phyloP scores from a whole-genome alignment of 2,113 vertebrate genomes.

The Plestiodon gilberti region DNA sequence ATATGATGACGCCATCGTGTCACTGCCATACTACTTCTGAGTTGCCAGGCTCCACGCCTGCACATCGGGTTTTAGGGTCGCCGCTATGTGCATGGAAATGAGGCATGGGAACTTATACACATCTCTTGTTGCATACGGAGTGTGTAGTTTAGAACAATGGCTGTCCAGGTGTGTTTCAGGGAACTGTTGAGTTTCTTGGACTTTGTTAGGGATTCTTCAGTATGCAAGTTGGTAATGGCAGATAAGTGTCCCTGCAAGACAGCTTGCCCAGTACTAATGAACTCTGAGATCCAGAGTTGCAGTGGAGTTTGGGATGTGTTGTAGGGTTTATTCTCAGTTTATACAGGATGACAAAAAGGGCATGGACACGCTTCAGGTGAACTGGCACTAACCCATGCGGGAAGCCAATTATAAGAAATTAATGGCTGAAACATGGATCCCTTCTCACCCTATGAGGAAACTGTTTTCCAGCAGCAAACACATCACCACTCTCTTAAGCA shows the following conservation, averaged over 20 bases:
- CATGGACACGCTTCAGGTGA: background rate
- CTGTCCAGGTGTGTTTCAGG: background rate
- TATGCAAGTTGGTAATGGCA: background rate
- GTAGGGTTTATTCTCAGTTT: background rate
- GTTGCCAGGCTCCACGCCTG: no score
- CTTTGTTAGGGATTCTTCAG: background rate
- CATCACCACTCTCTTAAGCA: no score
- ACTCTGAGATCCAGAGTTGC: background rate
- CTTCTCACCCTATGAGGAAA: no score
- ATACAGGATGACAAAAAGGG: background rate
- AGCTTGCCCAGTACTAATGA: background rate
- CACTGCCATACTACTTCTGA: no score
- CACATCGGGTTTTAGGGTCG: no score
- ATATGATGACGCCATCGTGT: no score
- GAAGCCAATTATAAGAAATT: background rate
- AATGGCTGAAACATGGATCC: no score
- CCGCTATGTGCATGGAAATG: no score
- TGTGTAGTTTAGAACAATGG: background rate
- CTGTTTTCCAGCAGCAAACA: no score
- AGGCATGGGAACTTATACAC: no score
- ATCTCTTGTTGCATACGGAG: background rate
- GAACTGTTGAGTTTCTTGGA: background rate
- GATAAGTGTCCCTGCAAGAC: background rate
- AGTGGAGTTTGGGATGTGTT: background rate
- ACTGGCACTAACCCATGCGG: background rate